Percentiles rank a stretch among this genome's conserved stretches.
phyloP scores from a whole-genome alignment of 2,797 vertebrate species.

The Setipinna tenuifilis region DNA sequence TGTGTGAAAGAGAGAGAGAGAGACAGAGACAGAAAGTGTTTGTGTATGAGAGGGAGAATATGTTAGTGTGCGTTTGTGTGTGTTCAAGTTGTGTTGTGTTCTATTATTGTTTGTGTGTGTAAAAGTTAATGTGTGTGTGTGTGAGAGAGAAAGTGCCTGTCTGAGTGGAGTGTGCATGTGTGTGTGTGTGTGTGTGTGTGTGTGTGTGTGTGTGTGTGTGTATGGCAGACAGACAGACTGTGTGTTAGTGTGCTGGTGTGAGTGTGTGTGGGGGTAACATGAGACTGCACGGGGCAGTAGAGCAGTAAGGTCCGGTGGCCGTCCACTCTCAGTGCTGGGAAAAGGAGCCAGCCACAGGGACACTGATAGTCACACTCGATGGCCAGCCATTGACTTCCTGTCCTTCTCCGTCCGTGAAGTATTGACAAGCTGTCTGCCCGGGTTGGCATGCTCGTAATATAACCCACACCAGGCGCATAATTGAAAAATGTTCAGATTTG shows the following conservation, averaged over 20 bases:
- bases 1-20: no score
- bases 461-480: constrained; percentile 14
- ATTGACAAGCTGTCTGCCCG: neutral
- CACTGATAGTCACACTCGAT: constrained; percentile 19
- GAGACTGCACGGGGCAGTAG: neutral
- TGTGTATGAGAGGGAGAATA: no score
- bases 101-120: neutral
- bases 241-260: neutral
- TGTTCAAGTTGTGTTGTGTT: no score
- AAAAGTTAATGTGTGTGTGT: neutral
- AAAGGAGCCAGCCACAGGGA: neutral
- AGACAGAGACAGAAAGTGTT: no score
- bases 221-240: no score
- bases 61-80: no score
- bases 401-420: neutral
- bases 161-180: neutral
- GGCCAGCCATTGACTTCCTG: constrained; percentile 20
- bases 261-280: neutral
- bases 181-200: neutral
- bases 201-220: no score
- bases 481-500: constrained; percentile 15
- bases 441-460: constrained; percentile 19
- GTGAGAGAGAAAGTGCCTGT: neutral
- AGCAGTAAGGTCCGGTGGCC: neutral
- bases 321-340: constrained; percentile 13